phyloP scores from a whole-genome alignment of 2,888 invertebrate species.

The Unio delphinus region DNA sequence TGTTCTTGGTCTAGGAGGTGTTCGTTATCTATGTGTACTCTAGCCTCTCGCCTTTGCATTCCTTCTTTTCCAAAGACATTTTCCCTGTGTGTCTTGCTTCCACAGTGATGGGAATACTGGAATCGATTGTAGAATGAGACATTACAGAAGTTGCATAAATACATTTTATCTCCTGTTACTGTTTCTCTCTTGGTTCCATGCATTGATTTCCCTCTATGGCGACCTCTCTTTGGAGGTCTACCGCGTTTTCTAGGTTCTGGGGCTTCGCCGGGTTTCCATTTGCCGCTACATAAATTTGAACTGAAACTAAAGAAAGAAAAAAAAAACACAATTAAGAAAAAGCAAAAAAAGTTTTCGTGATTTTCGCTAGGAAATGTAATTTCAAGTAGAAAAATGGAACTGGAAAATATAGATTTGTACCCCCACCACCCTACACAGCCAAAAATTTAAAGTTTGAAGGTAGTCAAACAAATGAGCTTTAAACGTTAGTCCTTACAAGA shows the following conservation, averaged over 20 bases:
- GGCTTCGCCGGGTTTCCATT: slow-evolving; percentile 84
- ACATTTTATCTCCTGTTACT: slow-evolving; percentile 12
- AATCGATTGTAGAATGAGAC: slow-evolving; percentile 46
- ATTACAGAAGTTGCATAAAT: slow-evolving; percentile 45
- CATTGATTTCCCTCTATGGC: too few species aligned
- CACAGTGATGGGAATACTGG: slow-evolving; percentile 53
- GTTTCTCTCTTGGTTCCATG: too few species aligned
- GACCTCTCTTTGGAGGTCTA: slow-evolving; percentile 73
- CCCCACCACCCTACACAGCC: too few species aligned
- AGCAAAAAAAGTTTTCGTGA: too few species aligned
- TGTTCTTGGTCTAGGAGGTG: neutral
- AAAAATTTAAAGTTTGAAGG: too few species aligned
- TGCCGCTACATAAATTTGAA: slow-evolving; percentile 73
- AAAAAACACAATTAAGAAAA: too few species aligned
- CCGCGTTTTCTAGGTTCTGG: slow-evolving; percentile 17
- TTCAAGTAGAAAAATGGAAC: too few species aligned
- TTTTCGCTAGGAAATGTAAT: too few species aligned
- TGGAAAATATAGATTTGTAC: too few species aligned
- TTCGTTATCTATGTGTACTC: neutral
- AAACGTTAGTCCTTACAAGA: too few species aligned
- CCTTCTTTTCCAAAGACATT: slow-evolving; percentile 19
- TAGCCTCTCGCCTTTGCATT: neutral
- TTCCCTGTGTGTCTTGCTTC: slow-evolving; percentile 27
- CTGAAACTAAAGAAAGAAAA: neutral
- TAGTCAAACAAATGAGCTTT: too few species aligned